Conservation (phyloP, 2,113 vertebrate species). For the Tonatia bakeri region DNA sequence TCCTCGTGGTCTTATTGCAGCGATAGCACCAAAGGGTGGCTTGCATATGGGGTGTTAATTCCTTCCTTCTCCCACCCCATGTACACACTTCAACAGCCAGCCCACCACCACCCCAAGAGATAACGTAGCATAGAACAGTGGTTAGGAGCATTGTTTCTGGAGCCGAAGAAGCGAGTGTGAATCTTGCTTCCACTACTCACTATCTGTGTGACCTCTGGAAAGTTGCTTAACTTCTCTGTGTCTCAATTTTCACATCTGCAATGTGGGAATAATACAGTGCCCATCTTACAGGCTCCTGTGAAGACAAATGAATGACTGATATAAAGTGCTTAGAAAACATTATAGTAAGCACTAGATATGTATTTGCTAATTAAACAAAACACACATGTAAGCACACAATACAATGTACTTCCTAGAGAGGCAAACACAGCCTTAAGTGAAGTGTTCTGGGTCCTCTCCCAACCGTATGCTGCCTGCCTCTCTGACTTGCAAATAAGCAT, state of each 20-base stretch:
- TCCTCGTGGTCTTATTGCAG: constrained; percentile 47
- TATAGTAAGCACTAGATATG: neutral
- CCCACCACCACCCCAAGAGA: neutral
- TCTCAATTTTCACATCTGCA: neutral
- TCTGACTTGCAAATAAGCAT: neutral
- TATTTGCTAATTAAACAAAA: constrained; percentile 16
- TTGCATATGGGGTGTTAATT: neutral
- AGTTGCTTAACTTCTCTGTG: neutral
- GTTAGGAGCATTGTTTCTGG: neutral
- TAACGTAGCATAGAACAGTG: neutral
- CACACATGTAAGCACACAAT: neutral
- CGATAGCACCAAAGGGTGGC: constrained; percentile 53
- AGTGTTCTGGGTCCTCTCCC: neutral
- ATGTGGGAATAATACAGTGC: neutral
- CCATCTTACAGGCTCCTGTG: neutral
- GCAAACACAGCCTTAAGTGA: neutral
- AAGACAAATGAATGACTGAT: neutral
- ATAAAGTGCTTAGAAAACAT: neutral
- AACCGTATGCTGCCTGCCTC: neutral
- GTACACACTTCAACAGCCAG: neutral
- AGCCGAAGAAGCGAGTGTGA: neutral
- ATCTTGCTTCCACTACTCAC: neutral
- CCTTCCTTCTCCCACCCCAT: neutral
- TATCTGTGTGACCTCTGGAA: neutral
- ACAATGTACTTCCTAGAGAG: neutral